These are phyloP conservation scores for Epinotia ramella DNA, from an alignment of 2,888 invertebrate species.

Conservation along the genomic window DNA sequence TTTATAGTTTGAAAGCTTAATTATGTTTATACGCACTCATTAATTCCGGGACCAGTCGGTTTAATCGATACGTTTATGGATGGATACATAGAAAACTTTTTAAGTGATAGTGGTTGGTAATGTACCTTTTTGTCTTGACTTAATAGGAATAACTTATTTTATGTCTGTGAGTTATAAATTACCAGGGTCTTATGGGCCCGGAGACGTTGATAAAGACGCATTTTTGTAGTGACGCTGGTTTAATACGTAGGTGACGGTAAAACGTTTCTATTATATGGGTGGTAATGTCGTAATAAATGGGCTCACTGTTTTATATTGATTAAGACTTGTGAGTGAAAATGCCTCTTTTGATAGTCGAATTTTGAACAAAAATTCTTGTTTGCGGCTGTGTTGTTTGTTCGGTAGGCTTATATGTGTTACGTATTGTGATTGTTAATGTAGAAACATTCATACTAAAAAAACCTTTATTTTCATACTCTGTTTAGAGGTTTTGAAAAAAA, in stretches of 20 bases:
- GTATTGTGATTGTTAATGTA: too few relatives aligned
- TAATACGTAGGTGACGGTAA: background rate
- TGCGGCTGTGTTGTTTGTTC: too few relatives aligned
- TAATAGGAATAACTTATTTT: constrained; percentile 50
- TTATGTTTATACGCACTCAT: constrained; percentile 80
- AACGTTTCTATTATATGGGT: constrained; percentile 6
- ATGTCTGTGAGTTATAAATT: constrained; percentile 24
- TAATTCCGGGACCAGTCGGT: constrained; percentile 72
- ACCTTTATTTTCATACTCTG: too few relatives aligned
- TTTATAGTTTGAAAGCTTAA: constrained; percentile 75
- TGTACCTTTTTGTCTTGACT: constrained; percentile 50
- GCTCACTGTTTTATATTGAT: background rate
- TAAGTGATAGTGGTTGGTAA: constrained; percentile 53
- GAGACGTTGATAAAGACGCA: constrained; percentile 26
- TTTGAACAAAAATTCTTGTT: too few relatives aligned
- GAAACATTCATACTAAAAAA: too few relatives aligned
- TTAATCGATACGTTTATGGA: constrained; percentile 69
- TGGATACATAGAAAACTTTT: constrained; percentile 62
- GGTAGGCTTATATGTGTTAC: too few relatives aligned
- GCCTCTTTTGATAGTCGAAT: background rate
- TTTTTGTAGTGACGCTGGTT: constrained; percentile 34
- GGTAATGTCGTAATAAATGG: background rate
- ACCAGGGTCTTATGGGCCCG: constrained; percentile 8
- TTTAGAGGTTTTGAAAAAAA: too few relatives aligned
- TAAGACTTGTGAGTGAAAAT: background rate